These are phyloP conservation scores for Scophthalmus maximus DNA, from an alignment of 2,113 vertebrate species.

Conservation along the genomic window DNA sequence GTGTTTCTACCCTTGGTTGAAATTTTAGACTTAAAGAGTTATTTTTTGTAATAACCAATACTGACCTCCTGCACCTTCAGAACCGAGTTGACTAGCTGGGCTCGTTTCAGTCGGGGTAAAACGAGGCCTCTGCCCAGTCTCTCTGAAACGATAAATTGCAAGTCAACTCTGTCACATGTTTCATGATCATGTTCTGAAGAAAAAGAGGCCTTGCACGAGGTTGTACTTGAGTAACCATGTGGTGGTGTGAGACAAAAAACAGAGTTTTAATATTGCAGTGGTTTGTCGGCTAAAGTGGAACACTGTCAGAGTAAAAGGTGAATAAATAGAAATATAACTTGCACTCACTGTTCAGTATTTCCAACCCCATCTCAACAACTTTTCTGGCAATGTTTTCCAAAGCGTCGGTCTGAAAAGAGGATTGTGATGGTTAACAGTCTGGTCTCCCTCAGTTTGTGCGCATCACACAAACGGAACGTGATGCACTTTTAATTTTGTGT, in stretches of 20 bases:
- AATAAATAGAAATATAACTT: neutral
- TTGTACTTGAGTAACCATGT: no score
- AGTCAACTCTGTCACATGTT: no score
- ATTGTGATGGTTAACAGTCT: neutral
- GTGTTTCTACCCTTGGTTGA: neutral
- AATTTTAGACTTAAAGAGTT: neutral
- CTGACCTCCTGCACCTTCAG: conserved; percentile 70
- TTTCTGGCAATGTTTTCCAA: accelerated
- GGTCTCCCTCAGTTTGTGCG: neutral
- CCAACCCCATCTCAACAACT: neutral
- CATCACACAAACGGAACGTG: neutral
- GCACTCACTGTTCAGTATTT: conserved; percentile 64
- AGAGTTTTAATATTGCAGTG: no score
- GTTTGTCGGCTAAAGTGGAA: no score
- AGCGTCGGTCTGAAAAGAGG: conserved; percentile 53
- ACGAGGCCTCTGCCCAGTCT: conserved; percentile 48
- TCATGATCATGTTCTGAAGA: no score
- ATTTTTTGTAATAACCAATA: neutral
- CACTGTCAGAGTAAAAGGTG: no score
- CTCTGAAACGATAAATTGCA: conserved; percentile 43
- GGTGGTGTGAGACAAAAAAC: no score
- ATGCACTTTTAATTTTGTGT: neutral
- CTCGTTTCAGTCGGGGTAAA: conserved; percentile 46
- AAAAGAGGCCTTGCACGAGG: no score
- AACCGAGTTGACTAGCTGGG: conserved; percentile 61